Evolutionary conservation across 2,797 vertebrate species (phyloP), one percentile per base, ranked within the genome.

Genomic region (Phrynocephalus vlangalii): DNA sequence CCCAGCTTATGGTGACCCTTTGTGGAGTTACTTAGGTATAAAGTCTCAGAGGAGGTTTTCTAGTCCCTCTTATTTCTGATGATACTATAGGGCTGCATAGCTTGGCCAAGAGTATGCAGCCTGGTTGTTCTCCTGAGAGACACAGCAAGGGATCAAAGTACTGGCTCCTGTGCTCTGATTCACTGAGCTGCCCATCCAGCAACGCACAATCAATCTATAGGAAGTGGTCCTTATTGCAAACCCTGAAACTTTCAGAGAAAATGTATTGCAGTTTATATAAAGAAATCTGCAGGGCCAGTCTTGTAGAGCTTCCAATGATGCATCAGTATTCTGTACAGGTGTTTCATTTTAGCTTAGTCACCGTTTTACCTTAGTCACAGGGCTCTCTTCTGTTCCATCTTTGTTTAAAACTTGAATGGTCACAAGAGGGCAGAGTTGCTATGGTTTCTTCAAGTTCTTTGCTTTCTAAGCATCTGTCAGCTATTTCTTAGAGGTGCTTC

Each of bases 361-460:
- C 52, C 24, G 7, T 63, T 63, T 63, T 63, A 63, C 15, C 60
- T 63, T 63, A 63, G 52, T 81, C 44, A 44, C 68, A 63, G 10
- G 52, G 50, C 28, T 22, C 30, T 67, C 28, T n/a, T 71, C n/a
- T 38, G 10, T 50, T 81, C 30, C 4, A 10, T 8, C 30, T 15
- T 15, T 60, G 44, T 56, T 67, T 82, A 84, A 87, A 82, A 91
- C 38, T 28, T 22, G 15, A 83, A 1, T 56, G 22, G 71, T 90
- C 90, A 3, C 94, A 92, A 95, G 94, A 94, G 93, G 94, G 94
- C 95, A 95, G 93, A 91, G 86, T 70, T 87, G 87, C 72, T 76
- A 89, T 11, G 0, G 78, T 87, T 94, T n/a, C 44, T 87, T 72
- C 0, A 68, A 86, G 84, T 76, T 83, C 0, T 63, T 60, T 15